A percentile compares a stretch with the other conserved stretches of the same genome.
Evolutionary conservation across 2,113 vertebrate genomes (phyloP).

Genomic region (Scolopax mira): DNA sequence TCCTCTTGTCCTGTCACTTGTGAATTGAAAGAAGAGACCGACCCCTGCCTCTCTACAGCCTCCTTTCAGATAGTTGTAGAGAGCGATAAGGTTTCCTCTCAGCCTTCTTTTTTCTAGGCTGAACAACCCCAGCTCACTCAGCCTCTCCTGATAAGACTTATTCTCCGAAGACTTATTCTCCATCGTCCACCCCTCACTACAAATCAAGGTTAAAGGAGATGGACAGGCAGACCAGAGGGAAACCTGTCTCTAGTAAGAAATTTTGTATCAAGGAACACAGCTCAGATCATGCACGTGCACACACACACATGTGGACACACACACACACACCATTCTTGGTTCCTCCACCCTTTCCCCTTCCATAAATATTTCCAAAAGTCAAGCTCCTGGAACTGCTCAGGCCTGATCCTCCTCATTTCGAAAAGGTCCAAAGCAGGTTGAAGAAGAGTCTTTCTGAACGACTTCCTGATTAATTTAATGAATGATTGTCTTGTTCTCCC

Average conservation of each 20-base stretch:
- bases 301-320: rapidly evolving
- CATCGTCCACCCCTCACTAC: neutral
- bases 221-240: neutral
- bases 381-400: neutral
- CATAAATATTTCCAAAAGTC: neutral
- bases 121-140: too few relatives aligned
- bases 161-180: too few relatives aligned
- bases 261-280: neutral
- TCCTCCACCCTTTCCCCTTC: neutral
- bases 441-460: neutral
- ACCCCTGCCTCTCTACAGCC: too few relatives aligned
- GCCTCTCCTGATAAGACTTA: too few relatives aligned
- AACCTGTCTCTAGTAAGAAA: neutral
- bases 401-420: neutral
- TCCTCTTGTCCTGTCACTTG: too few relatives aligned
- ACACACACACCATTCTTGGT: rapidly evolving
- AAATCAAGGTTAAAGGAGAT: neutral
- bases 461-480: neutral
- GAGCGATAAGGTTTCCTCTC: too few relatives aligned
- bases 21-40: too few relatives aligned
- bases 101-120: too few relatives aligned
- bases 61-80: too few relatives aligned
- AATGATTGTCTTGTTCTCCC: neutral
- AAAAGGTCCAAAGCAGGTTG: neutral
- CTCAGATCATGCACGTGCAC: rapidly evolving